phyloP scores from a whole-genome alignment of 2,888 invertebrate species.

The Ectropis crepuscularia region DNA sequence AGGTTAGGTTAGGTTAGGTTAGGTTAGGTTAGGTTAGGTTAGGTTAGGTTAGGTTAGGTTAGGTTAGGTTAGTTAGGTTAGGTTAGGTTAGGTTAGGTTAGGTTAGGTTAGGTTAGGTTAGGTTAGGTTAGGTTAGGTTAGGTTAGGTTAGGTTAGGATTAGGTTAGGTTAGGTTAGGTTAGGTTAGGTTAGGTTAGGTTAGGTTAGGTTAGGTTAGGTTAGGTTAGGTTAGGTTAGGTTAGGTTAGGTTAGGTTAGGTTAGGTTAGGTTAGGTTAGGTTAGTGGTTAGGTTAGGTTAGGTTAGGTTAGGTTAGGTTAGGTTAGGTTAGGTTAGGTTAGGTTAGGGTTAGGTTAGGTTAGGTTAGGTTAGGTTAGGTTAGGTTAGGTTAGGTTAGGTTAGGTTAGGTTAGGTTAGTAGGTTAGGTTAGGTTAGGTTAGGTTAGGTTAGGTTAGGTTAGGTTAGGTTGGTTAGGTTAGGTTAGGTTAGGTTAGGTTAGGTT shows the following conservation, averaged over 20 bases:
- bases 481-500: constrained; percentile 16
- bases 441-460: constrained; percentile 32
- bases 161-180: constrained; percentile 16
- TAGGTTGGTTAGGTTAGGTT: constrained; percentile 8
- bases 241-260: constrained; percentile 25
- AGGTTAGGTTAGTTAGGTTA: constrained; percentile 12
- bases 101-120: constrained; percentile 18
- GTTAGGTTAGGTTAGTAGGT: constrained; percentile 17
- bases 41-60: constrained; percentile 14
- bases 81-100: constrained; percentile 12
- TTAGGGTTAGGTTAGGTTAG: constrained; percentile 26
- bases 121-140: constrained; percentile 16
- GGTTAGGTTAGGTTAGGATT: constrained; percentile 16
- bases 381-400: constrained; percentile 20
- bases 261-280: constrained; percentile 22
- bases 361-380: constrained; percentile 27
- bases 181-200: constrained; percentile 18
- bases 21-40: constrained; percentile 13
- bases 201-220: constrained; percentile 17
- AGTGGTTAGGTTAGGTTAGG: constrained; percentile 20
- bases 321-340: constrained; percentile 27
- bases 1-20: constrained; percentile 20
- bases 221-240: constrained; percentile 17
- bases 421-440: constrained; percentile 19
- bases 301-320: constrained; percentile 22